Evolutionary conservation across 2,797 vertebrate genomes (phyloP), one percentile per base, ranked within the genome.

Genomic region (Euphonia xanthogaster): DNA sequence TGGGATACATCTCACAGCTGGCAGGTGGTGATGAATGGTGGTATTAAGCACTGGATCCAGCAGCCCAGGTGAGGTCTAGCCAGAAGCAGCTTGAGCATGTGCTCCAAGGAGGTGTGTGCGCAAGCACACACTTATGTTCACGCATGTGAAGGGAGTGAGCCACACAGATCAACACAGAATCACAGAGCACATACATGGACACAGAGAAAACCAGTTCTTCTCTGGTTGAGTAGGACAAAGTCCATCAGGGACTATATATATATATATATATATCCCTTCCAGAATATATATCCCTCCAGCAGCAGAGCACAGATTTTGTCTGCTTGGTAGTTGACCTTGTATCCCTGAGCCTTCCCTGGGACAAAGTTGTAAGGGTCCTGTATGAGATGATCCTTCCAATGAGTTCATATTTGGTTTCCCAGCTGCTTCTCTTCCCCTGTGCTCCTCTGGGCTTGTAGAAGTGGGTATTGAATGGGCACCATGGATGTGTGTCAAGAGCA

Each of bases 1-100:
- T 0, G 2, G 27, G 35, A 20, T 2, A 3, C 0, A 2, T 16
- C 14, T 72, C 45, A 23, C 24, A 6, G 12, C 2, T 27, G 25
- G n/a, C 35, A 50, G 30, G 10, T 3, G 4, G 15, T 14, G 35
- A 62, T 30, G 44, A 31, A 39, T 22, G 4, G 8, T 31, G 30
- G 9, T 18, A 30, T 7, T 8, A 14, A 58, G 12, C 37, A 35
- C 12, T 47, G 57, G 31, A 42, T 39, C 33, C 22, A 21, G 21
- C 35, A 75, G 35, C 31, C 15, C 22, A 20, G 13, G 22, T 19
- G 47, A 15, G 10, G 28, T n/a, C 22, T 50, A 42, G 30, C 7
- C 54, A 66, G 53, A 27, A 39, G 42, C 39, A 19, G 30, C 33
- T 5, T 40, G 31, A 61, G 27, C 20, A 6, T 4, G 4, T 9